Evolutionary conservation across 2,113 vertebrate species (phyloP).

Genomic region (Rhea pennata): DNA sequence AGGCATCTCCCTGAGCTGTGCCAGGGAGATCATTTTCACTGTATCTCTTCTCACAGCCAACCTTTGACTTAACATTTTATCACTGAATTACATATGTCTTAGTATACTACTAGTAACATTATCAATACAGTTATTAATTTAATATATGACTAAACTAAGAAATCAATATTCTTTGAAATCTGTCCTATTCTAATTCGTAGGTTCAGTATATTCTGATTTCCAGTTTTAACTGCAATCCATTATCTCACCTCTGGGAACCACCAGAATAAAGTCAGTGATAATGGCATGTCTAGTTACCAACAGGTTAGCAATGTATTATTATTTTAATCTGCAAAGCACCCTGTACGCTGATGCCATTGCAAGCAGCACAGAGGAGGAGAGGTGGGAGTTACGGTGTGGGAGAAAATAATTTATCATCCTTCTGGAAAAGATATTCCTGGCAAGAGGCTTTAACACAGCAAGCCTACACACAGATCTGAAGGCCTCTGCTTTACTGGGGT

Average conservation of each 20-base stretch:
- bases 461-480: slow-evolving; percentile 15
- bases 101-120: not conserved
- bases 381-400: not conserved
- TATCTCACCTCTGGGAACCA: not conserved
- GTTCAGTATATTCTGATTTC: not conserved
- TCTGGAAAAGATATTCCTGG: slow-evolving; percentile 29
- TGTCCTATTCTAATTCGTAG: not conserved
- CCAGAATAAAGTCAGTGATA: not conserved
- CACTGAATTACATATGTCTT: not conserved
- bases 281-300: not conserved
- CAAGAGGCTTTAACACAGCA: not conserved
- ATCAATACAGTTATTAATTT: not conserved
- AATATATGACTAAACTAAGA: not conserved
- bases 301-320: not conserved
- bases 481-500: not conserved
- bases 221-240: not conserved
- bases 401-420: not conserved
- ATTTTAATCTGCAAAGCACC: slow-evolving; percentile 2
- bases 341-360: not conserved
- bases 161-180: no score
- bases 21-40: not conserved
- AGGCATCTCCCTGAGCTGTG: not conserved
- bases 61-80: not conserved
- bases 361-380: slow-evolving; percentile 11
- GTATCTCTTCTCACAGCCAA: not conserved